Percentiles rank a stretch among this genome's conserved stretches.
These are phyloP conservation scores for Eurystomus gularis DNA, from an alignment of 2,113 vertebrate genomes.

Conservation along the genomic window DNA sequence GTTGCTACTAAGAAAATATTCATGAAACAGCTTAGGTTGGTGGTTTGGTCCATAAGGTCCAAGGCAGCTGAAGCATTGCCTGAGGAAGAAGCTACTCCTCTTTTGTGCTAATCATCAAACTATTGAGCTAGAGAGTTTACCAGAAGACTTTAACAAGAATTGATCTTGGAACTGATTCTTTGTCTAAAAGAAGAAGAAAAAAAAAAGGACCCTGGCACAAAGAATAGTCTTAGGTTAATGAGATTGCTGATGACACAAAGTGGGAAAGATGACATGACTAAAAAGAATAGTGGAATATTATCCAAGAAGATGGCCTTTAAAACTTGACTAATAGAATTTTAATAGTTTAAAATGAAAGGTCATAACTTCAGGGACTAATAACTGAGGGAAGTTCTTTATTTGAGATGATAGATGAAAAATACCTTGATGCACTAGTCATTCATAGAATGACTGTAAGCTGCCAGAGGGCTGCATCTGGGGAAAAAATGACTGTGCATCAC, in stretches of 20 bases:
- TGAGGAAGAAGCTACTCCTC: not conserved
- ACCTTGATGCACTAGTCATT: not conserved
- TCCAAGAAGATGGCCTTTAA: not conserved
- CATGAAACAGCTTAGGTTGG: not conserved
- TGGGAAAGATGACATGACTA: not conserved
- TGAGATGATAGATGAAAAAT: not conserved
- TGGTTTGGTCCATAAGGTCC: not conserved
- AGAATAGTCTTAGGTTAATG: not conserved
- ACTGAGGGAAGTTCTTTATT: not conserved
- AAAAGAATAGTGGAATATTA: not conserved
- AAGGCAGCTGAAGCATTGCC: not conserved
- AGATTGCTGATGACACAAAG: not conserved
- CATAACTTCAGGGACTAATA: not conserved
- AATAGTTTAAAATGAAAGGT: slow-evolving; percentile 1
- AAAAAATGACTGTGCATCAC: not conserved
- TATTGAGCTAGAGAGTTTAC: not conserved
- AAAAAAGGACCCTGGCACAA: not conserved
- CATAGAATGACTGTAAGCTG: not conserved
- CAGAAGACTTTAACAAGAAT: not conserved
- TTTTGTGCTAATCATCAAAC: not conserved
- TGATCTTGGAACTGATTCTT: not conserved
- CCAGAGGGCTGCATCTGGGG: not conserved
- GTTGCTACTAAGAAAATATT: not conserved
- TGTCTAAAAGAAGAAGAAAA: not conserved
- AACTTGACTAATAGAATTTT: not conserved